phyloP scores from a whole-genome alignment of 2,888 invertebrate genomes.

The Spatulosminthurus flaviceps region DNA sequence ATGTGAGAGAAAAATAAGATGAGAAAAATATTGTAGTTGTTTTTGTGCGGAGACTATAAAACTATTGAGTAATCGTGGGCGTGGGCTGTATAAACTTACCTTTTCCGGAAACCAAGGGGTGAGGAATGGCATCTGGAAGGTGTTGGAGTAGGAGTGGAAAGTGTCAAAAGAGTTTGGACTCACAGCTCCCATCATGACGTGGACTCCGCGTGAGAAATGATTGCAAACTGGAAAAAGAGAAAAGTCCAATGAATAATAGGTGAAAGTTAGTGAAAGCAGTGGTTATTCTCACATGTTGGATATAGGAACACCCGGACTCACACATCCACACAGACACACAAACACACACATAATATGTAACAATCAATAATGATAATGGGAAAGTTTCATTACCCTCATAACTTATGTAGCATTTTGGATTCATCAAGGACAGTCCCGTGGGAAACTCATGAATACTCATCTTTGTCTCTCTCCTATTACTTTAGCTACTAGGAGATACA shows the following conservation, averaged over 20 bases:
- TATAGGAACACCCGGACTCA: not conserved
- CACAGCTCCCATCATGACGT: conserved; percentile 89
- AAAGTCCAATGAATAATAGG: conserved; percentile 14
- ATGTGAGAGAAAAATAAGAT: too few relatives aligned
- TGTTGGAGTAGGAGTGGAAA: conserved; percentile 91
- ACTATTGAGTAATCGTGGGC: too few relatives aligned
- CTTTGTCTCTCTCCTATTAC: conserved; percentile 21
- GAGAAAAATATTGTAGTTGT: too few relatives aligned
- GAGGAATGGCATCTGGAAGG: conserved; percentile 94
- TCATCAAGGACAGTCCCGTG: conserved; percentile 59
- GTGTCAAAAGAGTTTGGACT: conserved; percentile 95
- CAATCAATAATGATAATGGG: conserved; percentile 63
- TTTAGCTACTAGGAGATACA: too few relatives aligned
- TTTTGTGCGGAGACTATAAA: too few relatives aligned
- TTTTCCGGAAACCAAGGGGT: conserved; percentile 95
- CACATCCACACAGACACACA: not conserved
- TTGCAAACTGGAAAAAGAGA: conserved; percentile 74
- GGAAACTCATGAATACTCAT: conserved; percentile 46
- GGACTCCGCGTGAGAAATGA: conserved; percentile 88
- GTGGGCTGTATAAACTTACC: conserved; percentile 68
- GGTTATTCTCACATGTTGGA: not conserved
- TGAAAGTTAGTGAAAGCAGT: not conserved
- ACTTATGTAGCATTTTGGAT: conserved; percentile 58
- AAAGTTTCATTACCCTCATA: conserved; percentile 62
- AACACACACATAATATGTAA: conserved; percentile 19